Evolutionary conservation across 2,797 vertebrate genomes (phyloP), one percentile per base, ranked within the genome.

Genomic region (Arnoldichthys spilopterus): DNA sequence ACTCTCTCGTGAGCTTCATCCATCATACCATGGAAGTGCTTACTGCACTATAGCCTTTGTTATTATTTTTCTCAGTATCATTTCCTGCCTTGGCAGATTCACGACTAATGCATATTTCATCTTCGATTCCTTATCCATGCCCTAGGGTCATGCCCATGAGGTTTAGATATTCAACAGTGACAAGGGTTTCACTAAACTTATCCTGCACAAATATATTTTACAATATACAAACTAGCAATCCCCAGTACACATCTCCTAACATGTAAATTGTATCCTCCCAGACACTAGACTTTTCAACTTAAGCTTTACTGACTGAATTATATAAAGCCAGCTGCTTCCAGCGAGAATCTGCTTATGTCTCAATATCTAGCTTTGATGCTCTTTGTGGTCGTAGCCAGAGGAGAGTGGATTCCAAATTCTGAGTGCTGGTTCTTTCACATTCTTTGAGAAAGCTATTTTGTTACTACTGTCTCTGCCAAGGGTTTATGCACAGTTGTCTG

Each of bases 311-410:
- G 73, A 63, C 59, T 81, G 40, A 71, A 58, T 76, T 47, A 56
- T 71, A 80, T 64, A 80, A 70, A 76, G 71, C 53, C 34, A 66
- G 49, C 56, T 45, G 66, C 72, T 81, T 72, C 73, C 67, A 72
- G 67, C 59, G 47, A n/a, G 34, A 71, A 53, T 64, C 22, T 56
- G 49, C 34, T 63, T 76, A 80, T 64, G 40, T 63, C 66, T 54
- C 66, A 80, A 56, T 63, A 76, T 45, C 28, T 20, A 18, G 26
- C 26, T 30, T 74, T 69, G 72, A 75, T 70, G 69, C 64, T 79
- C 37, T 1, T 51, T 37, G 62, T 62, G 69, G 63, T 68, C 67
- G 70, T 22, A 43, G 64, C 66, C 34, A 70, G 34, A 62, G 37
- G 68, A 72, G n/a, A 79, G 54, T 54, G 59, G 72, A 74, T 80